phyloP scores from a whole-genome alignment of 2,888 invertebrate species.

The Digitonthophagus gazella region DNA sequence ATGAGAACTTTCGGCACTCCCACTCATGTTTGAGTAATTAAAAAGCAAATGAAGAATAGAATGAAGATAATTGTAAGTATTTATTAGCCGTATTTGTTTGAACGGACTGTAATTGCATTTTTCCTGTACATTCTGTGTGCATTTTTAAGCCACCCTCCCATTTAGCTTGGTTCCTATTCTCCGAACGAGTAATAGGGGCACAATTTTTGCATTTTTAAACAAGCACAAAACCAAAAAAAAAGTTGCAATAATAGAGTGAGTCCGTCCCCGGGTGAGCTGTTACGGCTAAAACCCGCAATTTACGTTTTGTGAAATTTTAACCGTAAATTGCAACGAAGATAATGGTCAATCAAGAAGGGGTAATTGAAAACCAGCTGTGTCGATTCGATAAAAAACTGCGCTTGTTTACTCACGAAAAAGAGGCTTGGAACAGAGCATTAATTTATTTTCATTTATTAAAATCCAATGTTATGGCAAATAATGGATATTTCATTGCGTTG shows the following conservation, averaged over 20 bases:
- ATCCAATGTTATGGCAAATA: too few species aligned
- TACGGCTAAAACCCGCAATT: not conserved
- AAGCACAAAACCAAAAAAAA: not conserved
- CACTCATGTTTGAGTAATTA: not conserved
- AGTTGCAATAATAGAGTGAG: not conserved
- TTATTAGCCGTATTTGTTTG: too few species aligned
- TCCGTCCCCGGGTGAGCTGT: not conserved
- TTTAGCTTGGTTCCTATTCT: not conserved
- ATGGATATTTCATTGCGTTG: too few species aligned
- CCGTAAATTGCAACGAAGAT: not conserved
- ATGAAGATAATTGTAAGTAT: too few species aligned
- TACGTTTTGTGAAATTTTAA: not conserved
- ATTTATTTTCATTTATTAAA: too few species aligned
- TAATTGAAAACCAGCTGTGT: not conserved
- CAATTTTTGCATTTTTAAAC: not conserved
- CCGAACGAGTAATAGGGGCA: not conserved
- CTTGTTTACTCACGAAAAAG: not conserved
- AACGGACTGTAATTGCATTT: not conserved
- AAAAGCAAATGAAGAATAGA: not conserved
- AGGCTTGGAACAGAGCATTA: too few species aligned
- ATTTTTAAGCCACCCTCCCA: not conserved
- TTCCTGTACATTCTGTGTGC: not conserved
- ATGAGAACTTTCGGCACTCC: too few species aligned
- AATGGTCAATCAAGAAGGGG: not conserved
- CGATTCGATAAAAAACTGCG: not conserved